Base-by-base conservation (phyloP, 2,888 invertebrate genomes). In the Mimas tiliae region DNA sequence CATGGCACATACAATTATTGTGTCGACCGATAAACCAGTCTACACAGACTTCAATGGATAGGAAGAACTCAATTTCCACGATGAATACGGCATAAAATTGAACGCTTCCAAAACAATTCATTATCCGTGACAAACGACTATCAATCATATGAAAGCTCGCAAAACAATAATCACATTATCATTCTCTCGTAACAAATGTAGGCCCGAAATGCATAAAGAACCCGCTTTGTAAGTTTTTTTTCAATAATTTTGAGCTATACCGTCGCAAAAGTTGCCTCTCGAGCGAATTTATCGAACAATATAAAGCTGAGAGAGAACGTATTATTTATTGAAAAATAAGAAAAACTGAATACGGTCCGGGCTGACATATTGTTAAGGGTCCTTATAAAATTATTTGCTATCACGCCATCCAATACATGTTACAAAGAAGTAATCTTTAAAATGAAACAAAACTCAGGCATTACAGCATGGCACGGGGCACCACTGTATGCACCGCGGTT, bases 161-260 rank as follows among this genome's bases (percentile, higher is more conserved):
- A 92, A 93, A 93, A 93, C 92, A 93, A 92, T 93, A 93, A 92
- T 92, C 90, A 92, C 87, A 91, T 92, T 91, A 93, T 93, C 89
- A 91, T 92, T 91, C 87, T 90, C 87, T 86, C 89, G 90, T 91
- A 92, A 91, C 90, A 89, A 91, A 93, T 88, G 90, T 86, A 87
- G 85, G 75, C 80, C 84, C 86, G 77, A 88, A 90, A 90, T 87
- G 87, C 92, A 91, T 91, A 92, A 91, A 92, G 91, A 91, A 91
- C 81, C 83, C 81, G 86, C 88, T 86, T 89, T 87, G 83, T 86
- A 80, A 75, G 70, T 76, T 85, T 86, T 87, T 88, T 84, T 82
- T 86, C 83, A 83, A 84, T 83, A 83, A 83, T 86, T 89, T 89
- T 78, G 84, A 89, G 86, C 91, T 89, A 91, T 89, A 91, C 88